Evolutionary conservation across 2,888 invertebrate species (phyloP).

Genomic region (Dichetophora obliterata): DNA sequence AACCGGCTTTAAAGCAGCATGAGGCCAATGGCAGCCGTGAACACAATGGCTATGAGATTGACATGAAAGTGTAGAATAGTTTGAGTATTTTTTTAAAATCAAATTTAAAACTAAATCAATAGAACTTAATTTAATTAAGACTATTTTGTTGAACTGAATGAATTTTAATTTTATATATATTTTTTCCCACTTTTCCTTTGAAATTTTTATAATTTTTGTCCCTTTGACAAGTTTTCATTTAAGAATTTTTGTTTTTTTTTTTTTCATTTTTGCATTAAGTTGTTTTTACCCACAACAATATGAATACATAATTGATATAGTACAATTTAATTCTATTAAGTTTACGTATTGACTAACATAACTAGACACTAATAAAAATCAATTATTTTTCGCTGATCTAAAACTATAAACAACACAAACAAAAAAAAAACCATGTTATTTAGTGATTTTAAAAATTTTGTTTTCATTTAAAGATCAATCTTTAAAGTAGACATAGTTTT

Average conservation of each 20-base stretch:
- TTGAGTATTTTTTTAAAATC: neutral
- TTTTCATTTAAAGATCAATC: too few species aligned
- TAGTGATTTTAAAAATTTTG: too few species aligned
- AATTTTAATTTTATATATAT: slow-evolving; percentile 26
- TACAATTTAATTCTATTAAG: slow-evolving; percentile 16
- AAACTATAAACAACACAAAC: neutral
- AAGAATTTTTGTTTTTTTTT: slow-evolving; percentile 4
- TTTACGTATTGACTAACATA: neutral
- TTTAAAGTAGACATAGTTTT: neutral
- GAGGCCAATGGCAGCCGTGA: slow-evolving; percentile 14
- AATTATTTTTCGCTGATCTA: too few species aligned
- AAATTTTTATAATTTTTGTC: slow-evolving; percentile 2
- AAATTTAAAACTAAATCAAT: neutral
- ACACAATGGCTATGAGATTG: slow-evolving; percentile 18
- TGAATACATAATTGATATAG: too few species aligned
- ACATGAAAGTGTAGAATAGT: neutral
- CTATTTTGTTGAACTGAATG: slow-evolving; percentile 19
- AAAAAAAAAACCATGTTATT: neutral
- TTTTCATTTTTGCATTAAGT: slow-evolving; percentile 3
- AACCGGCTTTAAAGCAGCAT: slow-evolving; percentile 71
- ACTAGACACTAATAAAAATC: too few species aligned
- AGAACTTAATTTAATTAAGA: neutral
- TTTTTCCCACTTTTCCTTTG: slow-evolving; percentile 10
- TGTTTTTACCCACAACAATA: neutral
- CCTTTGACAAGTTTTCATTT: too few species aligned